Base-by-base conservation (phyloP, 30 jellyfish, hydroid and myxozoan species). In the Aurelia sp. region DNA sequence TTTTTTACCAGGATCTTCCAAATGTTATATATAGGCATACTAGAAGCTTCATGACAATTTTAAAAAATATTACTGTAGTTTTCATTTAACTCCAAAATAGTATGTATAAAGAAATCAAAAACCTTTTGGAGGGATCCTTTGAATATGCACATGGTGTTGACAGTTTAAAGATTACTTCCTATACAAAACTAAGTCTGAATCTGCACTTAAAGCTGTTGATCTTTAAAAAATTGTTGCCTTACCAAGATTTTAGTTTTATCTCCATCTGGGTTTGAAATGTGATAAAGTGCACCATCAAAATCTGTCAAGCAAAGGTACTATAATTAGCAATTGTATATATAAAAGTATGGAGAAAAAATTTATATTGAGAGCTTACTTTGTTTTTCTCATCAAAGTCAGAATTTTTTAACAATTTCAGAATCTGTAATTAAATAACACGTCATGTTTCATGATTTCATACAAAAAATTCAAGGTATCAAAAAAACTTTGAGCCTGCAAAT, bases 201-300 rank as follows among this genome's bases (percentile, higher is more conserved):
- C 74, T 11, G 35, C 23, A 30, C 2, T 16, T 13, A 69, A 1
- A n/a, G 80, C 62, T 21, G 27, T 6, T 33, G 16, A 21, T 13
- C 21, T 48, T 11, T 23, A 30, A n/a, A 19, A 16, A 47, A 23
- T 15, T 37, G 37, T 22, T 10, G 10, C 23, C 93, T 73, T 69
- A 93, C 98, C 92, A 82, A 59, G n/a, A 93, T 93, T 58, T 93
- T 93, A 40, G 97, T 87, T 59, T 82, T 88, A 59, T 93, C 97
- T 5, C 96, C 97, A 82, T 87, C 95, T 74, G 96, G 97, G 61
- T 93, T 93, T 57, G 92, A 85, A n/a, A 88, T 83, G 73, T 93
- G 98, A 62, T 66, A 88, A 27, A 93, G 47, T 22, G 97, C 96
- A 30, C 98, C 98, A 88, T 93, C 98, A 93, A 93, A 93, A 73